phyloP scores from a whole-genome alignment of 1,140 invertebrate species.

The Drosophila sucinea region DNA sequence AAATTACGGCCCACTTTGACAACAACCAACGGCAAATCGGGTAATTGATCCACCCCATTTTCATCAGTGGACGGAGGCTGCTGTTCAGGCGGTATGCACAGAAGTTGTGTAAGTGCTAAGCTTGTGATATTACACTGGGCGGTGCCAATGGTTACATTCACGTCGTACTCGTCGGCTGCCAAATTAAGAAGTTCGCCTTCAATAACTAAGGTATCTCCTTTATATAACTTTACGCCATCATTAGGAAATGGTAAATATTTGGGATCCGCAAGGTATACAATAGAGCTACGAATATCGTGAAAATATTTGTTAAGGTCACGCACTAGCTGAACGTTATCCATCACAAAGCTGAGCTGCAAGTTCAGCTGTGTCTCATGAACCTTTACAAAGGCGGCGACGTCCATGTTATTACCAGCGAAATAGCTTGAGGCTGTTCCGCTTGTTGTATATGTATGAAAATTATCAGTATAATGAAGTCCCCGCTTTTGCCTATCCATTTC shows the following conservation, averaged over 20 bases:
- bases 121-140: conserved; percentile 96
- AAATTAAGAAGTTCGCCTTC: conserved; percentile 96
- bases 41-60: conserved; percentile 89
- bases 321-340: conserved; percentile 97
- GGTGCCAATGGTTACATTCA: conserved; percentile 95
- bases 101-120: conserved; percentile 92
- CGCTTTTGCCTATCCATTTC: conserved; percentile 30
- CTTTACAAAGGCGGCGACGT: conserved; percentile 70
- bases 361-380: conserved; percentile 86
- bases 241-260: conserved; percentile 92
- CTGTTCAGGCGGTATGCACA: conserved; percentile 94
- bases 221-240: conserved; percentile 94
- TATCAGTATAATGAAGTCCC: conserved; percentile 28
- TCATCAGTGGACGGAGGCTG: conserved; percentile 95
- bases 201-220: conserved; percentile 97
- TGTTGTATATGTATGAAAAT: conserved; percentile 53
- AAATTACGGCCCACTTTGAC: conserved; percentile 94
- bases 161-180: conserved; percentile 96
- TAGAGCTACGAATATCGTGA: conserved; percentile 89
- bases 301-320: conserved; percentile 94
- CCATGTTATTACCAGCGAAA: conserved; percentile 43
- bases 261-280: conserved; percentile 96
- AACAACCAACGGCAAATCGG: conserved; percentile 93
- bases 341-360: conserved; percentile 94
- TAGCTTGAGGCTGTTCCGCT: conserved; percentile 42